These are phyloP conservation scores for Tokudaia tokunoshimensis DNA, from an alignment of 2,797 vertebrate genomes.

Conservation along the genomic window DNA sequence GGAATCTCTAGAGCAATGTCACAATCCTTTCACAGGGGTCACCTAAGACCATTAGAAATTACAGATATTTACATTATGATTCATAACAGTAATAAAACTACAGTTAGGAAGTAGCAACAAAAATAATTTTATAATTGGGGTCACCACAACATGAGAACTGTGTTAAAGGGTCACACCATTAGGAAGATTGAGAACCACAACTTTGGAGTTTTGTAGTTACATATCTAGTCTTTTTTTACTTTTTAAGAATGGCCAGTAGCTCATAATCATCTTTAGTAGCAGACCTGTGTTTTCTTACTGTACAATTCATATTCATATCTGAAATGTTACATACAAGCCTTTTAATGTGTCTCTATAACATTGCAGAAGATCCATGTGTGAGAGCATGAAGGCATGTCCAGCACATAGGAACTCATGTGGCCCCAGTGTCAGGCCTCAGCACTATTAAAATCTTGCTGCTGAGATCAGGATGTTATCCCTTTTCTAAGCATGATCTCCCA, in stretches of 20 bases:
- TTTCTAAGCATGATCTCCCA: background rate
- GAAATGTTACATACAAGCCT: background rate
- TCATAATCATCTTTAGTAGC: background rate
- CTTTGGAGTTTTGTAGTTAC: background rate
- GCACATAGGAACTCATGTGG: rapidly evolving
- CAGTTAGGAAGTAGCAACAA: background rate
- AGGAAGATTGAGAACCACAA: background rate
- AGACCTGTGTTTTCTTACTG: background rate
- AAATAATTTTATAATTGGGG: background rate
- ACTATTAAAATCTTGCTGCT: background rate
- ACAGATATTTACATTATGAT: background rate
- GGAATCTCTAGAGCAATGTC: background rate
- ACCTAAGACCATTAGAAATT: background rate
- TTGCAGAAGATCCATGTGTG: background rate
- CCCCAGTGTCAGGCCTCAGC: rapidly evolving
- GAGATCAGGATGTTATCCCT: no score
- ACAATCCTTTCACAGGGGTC: background rate
- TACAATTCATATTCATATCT: background rate
- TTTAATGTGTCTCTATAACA: background rate
- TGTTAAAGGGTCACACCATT: background rate
- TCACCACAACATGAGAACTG: background rate
- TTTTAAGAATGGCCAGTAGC: background rate
- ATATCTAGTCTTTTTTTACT: background rate
- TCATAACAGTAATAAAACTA: background rate
- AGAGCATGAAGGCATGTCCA: background rate